phyloP scores from a whole-genome alignment of 2,797 vertebrate species.

The Enteromius thamalakanensis region DNA sequence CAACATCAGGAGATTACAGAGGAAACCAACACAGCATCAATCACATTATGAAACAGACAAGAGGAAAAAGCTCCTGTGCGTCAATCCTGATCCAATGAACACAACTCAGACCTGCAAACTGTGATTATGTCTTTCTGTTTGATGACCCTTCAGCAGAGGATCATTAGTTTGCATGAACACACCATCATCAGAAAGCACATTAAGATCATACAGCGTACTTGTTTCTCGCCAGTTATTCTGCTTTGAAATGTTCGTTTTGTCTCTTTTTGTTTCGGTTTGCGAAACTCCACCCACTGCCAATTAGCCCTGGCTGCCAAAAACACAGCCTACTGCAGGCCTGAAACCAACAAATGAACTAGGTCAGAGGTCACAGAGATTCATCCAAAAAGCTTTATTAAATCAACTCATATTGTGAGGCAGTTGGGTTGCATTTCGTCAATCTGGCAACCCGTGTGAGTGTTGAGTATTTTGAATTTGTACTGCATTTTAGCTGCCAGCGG shows the following conservation, averaged over 20 bases:
- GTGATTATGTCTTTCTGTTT: not conserved
- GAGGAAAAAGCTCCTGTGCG: not conserved
- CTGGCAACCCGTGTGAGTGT: not conserved
- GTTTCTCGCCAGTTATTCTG: not conserved
- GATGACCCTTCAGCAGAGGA: not conserved
- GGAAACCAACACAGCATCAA: not conserved
- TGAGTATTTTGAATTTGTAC: not conserved
- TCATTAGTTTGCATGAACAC: not conserved
- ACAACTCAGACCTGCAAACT: not conserved
- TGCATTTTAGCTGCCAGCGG: not conserved
- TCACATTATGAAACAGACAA: not conserved
- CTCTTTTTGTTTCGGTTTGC: not conserved
- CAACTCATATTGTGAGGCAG: not conserved
- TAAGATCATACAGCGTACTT: no score
- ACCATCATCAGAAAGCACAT: not conserved
- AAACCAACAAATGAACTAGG: not conserved
- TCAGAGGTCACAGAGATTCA: not conserved
- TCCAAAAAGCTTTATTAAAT: not conserved
- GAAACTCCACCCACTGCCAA: not conserved
- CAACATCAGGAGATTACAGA: constrained; percentile 21
- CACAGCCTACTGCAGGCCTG: not conserved
- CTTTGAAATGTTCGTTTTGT: no score
- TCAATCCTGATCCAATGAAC: no score
- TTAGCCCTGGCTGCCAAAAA: not conserved
- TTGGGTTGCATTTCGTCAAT: not conserved